Evolutionary conservation across 2,797 vertebrate genomes (phyloP), one percentile per base, ranked within the genome.

Genomic region (Natrix natrix): DNA sequence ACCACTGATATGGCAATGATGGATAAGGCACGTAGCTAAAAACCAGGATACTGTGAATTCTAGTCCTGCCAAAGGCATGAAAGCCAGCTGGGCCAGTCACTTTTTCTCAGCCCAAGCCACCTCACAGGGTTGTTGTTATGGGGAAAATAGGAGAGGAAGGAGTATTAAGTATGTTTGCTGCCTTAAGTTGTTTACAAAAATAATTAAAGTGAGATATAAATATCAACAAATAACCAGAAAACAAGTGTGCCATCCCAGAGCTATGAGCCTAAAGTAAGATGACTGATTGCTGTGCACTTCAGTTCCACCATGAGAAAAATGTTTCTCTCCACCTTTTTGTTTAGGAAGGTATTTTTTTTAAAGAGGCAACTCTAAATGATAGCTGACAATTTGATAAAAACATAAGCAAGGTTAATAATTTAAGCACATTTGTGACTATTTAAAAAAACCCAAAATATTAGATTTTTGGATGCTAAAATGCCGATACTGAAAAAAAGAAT

Each of bases 401-500:
- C 16, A 43, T 90, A 87, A 48, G 17, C 52, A 78, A 43, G 20
- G 20, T 88, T 63, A 86, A n/a, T 86, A 89, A 83, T 74, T 37
- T 78, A 74, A 74, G 91, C 37, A 55, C 32, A 93, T 91, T 32
- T 57, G 26, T 60, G 12, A 86, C 54, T 57, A 4, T 56, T 66
- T 37, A 55, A 69, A 28, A 90, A 93, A 56, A 66, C 59, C 86
- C 26, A 61, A 93, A 55, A 66, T 26, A n/a, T 86, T 28, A 88
- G 57, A 24, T 91, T 91, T 66, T 86, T 93, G 90, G 87, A 89
- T 93, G 52, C 26, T 91, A 66, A 88, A 61, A 63, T 17, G 74
- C 52, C 43, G 20, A 66, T 52, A 60, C 52, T 43, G 90, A 32
- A 89, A 61, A 74, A 52, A 20, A 61, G 8, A 88, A 60, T 91